Conservation (phyloP, 2,797 vertebrate genomes). For the Allobates femoralis region DNA sequence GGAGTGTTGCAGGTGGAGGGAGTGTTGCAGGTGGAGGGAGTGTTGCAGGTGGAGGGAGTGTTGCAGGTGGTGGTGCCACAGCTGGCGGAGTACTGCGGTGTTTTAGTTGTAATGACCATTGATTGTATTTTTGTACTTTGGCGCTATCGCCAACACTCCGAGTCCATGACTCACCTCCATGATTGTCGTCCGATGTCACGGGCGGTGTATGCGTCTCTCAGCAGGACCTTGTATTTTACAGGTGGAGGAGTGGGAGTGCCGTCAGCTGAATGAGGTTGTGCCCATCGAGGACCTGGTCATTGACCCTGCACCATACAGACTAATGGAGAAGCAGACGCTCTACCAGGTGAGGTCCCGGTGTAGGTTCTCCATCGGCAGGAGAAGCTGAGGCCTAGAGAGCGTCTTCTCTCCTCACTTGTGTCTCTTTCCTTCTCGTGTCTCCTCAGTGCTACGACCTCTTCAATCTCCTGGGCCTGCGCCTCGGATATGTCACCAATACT, state of each 20-base stretch:
- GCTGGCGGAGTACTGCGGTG: background rate
- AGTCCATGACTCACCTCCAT: no score
- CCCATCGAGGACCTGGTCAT: background rate
- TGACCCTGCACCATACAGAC: slow-evolving; percentile 60
- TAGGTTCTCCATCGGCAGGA: no score
- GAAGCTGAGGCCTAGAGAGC: no score
- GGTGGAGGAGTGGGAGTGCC: slow-evolving; percentile 64
- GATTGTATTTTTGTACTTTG: no score
- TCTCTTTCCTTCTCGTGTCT: background rate
- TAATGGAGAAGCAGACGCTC: slow-evolving; percentile 63
- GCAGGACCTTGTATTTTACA: background rate
- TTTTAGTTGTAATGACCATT: background rate
- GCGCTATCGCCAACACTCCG: no score
- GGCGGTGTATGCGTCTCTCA: background rate
- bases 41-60: background rate
- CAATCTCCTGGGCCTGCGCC: slow-evolving; percentile 61
- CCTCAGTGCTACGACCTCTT: slow-evolving; percentile 65
- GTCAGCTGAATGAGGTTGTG: slow-evolving; percentile 54
- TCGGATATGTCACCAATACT: slow-evolving; percentile 56
- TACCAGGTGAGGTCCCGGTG: slow-evolving; percentile 60
- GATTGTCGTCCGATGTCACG: background rate
- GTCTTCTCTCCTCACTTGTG: no score
- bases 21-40: background rate
- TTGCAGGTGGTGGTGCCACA: background rate
- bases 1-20: background rate